phyloP scores from a whole-genome alignment of 2,113 vertebrate species.

The Numenius arquata region DNA sequence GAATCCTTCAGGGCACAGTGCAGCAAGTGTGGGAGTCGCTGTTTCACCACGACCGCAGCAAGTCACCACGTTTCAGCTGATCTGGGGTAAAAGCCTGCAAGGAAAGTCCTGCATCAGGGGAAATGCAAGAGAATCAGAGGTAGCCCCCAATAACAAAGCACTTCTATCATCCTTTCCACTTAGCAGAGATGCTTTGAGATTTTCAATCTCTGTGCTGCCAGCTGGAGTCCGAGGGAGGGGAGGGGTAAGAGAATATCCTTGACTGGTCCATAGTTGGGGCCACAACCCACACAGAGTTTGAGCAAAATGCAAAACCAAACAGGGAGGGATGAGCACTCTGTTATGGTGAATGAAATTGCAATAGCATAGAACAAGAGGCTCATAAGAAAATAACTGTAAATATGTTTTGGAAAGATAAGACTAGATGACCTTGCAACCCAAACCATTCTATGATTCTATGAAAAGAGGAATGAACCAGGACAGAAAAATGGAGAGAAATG shows the following conservation, averaged over 20 bases:
- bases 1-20: not conserved
- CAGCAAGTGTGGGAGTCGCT: not conserved
- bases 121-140: not conserved
- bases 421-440: not conserved
- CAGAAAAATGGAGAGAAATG: not conserved
- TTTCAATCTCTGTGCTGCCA: not conserved
- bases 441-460: not conserved
- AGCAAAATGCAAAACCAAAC: not conserved
- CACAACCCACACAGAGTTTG: rapidly evolving
- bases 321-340: not conserved
- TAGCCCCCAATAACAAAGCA: not conserved
- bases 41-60: not conserved
- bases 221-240: not conserved
- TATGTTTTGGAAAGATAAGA: not conserved
- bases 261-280: not conserved
- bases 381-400: not conserved
- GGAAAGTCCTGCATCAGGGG: not conserved
- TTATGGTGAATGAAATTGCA: not conserved
- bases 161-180: not conserved
- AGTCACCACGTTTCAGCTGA: not conserved
- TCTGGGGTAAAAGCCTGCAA: not conserved
- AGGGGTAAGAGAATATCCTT: not conserved
- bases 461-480: not conserved
- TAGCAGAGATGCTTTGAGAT: not conserved
- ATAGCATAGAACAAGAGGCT: not conserved